These are phyloP conservation scores for Aphidius gifuensis DNA, from an alignment of 1,140 invertebrate species.

Conservation along the genomic window DNA sequence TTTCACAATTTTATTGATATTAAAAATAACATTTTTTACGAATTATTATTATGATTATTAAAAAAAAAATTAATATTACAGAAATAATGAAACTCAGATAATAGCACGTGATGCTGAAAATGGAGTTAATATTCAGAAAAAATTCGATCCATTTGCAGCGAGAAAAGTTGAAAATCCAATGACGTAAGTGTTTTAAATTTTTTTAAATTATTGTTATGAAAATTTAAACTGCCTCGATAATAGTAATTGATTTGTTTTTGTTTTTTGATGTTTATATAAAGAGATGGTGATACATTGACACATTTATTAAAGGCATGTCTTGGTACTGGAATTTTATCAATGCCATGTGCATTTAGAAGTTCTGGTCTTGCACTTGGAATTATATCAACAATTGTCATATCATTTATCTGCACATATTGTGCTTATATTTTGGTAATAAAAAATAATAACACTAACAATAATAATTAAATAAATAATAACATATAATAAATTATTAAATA, in stretches of 20 bases:
- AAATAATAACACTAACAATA: too few species aligned
- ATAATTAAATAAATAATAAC: too few species aligned
- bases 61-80: slow-evolving; percentile 34
- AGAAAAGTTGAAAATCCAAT: slow-evolving; percentile 72
- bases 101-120: slow-evolving; percentile 54
- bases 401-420: slow-evolving; percentile 82
- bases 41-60: background rate
- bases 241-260: too few species aligned
- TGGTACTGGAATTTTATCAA: slow-evolving; percentile 87
- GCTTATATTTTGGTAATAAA: slow-evolving; percentile 65
- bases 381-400: slow-evolving; percentile 74
- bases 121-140: slow-evolving; percentile 47
- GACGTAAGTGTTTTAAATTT: slow-evolving; percentile 42
- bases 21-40: too few species aligned
- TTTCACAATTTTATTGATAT: too few species aligned
- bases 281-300: slow-evolving; percentile 76
- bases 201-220: too few species aligned
- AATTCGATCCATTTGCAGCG: slow-evolving; percentile 71
- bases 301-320: slow-evolving; percentile 85
- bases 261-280: too few species aligned
- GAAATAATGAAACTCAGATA: slow-evolving; percentile 63
- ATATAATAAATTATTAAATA: too few species aligned
- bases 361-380: slow-evolving; percentile 76
- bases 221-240: too few species aligned
- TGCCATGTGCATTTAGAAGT: slow-evolving; percentile 81